These are phyloP conservation scores for Knipowitschia caucasica DNA, from an alignment of 2,797 vertebrate genomes.

Conservation along the genomic window DNA sequence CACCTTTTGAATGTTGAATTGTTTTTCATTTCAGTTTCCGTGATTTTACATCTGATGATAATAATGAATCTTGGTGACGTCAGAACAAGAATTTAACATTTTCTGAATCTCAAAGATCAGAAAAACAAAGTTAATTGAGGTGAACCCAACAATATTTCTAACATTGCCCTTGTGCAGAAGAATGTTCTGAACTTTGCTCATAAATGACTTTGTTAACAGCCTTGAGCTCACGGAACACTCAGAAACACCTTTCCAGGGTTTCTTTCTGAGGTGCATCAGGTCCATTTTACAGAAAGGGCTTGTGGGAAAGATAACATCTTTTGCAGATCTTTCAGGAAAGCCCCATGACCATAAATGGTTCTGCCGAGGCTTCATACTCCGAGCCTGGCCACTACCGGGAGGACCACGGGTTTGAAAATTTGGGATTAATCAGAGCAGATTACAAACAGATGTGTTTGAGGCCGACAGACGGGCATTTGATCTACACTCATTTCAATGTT, in stretches of 20 bases:
- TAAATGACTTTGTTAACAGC: not conserved
- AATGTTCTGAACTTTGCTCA: not conserved
- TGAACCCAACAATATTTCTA: not conserved
- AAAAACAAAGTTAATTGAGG: too few species aligned
- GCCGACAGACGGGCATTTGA: slow-evolving; percentile 23
- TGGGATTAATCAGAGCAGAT: slow-evolving; percentile 55
- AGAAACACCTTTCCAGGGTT: not conserved
- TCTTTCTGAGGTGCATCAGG: not conserved
- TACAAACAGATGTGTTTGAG: slow-evolving; percentile 44
- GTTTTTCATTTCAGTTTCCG: too few species aligned
- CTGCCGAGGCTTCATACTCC: slow-evolving; percentile 12
- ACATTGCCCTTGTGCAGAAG: not conserved
- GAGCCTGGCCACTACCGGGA: slow-evolving; percentile 24
- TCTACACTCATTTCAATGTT: slow-evolving; percentile 11
- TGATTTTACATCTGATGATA: too few species aligned
- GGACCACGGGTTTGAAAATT: slow-evolving; percentile 29
- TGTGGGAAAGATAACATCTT: slow-evolving; percentile 41
- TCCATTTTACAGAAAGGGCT: slow-evolving; percentile 11
- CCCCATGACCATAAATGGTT: slow-evolving; percentile 48
- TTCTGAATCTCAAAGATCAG: too few species aligned
- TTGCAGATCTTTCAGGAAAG: slow-evolving; percentile 30
- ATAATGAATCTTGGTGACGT: too few species aligned
- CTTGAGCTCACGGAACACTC: not conserved
- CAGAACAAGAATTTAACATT: too few species aligned
- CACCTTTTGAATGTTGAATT: too few species aligned